Evolutionary conservation across 2,797 vertebrate genomes (phyloP).

Genomic region (Trematomus bernacchii): DNA sequence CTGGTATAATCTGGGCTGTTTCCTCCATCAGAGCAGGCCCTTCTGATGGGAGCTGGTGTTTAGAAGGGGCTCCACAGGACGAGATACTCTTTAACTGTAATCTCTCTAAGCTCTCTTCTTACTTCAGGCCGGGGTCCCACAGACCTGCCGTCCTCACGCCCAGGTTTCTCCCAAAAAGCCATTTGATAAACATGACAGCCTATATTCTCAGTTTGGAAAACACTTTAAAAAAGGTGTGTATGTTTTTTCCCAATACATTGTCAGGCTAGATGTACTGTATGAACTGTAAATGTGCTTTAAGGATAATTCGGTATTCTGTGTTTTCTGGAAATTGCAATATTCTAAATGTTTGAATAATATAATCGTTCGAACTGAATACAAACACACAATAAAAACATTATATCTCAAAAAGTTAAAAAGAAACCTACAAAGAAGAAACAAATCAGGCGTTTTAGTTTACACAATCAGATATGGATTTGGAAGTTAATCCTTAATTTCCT

Average conservation of each 20-base stretch:
- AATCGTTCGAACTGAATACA: background rate
- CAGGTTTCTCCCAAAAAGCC: constrained; percentile 15
- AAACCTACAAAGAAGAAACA: background rate
- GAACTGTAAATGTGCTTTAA: background rate
- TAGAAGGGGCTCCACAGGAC: constrained; percentile 74
- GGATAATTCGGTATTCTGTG: background rate
- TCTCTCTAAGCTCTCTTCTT: constrained; percentile 77
- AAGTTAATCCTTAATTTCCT: too few relatives aligned
- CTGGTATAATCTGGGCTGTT: constrained; percentile 81
- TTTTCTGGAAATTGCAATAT: background rate
- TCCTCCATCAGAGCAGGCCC: constrained; percentile 74
- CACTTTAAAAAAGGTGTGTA: background rate
- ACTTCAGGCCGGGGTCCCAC: constrained; percentile 73
- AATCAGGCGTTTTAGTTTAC: background rate
- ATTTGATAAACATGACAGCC: constrained; percentile 24
- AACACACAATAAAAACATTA: background rate
- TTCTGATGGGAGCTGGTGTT: constrained; percentile 80
- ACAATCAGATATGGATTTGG: too few relatives aligned
- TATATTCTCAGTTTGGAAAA: constrained; percentile 37
- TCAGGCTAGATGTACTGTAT: background rate
- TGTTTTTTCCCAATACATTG: background rate
- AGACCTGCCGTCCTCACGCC: constrained; percentile 45
- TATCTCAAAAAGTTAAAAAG: background rate
- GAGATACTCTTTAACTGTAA: constrained; percentile 78
- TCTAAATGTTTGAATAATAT: background rate